A percentile compares a stretch with the other conserved stretches of the same genome.
Conservation (phyloP, 2,797 vertebrate genomes). For the Cryptoblepharus egeriae region DNA sequence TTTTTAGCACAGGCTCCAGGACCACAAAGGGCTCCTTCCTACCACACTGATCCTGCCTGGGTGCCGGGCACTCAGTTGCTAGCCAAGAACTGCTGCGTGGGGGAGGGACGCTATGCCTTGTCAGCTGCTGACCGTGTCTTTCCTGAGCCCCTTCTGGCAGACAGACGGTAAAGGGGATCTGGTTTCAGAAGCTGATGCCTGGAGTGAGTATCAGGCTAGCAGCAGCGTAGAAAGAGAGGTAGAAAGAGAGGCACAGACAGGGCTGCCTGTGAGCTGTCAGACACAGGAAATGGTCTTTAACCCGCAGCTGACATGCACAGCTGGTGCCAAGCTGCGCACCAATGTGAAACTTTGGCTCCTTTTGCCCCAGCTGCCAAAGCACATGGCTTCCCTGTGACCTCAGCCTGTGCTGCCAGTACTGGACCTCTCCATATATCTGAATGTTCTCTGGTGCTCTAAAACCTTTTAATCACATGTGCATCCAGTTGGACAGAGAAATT, state of each 20-base stretch:
- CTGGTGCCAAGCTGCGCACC: background rate
- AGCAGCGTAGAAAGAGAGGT: background rate
- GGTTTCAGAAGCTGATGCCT: conserved; percentile 35
- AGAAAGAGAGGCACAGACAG: background rate
- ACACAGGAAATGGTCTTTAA: background rate
- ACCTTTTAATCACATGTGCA: background rate
- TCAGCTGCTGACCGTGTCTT: conserved; percentile 8
- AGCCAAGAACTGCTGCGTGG: fast-evolving
- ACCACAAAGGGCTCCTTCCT: background rate
- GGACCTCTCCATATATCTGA: background rate
- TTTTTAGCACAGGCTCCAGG: background rate
- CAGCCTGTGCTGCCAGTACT: background rate
- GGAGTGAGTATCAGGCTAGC: conserved; percentile 24
- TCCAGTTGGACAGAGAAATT: background rate
- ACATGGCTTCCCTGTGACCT: background rate
- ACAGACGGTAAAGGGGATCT: conserved; percentile 25
- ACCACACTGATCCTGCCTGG: background rate
- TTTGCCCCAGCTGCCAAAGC: background rate
- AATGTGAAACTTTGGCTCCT: background rate
- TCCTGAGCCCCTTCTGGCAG: conserved; percentile 31
- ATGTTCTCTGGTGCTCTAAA: background rate
- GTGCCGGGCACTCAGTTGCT: fast-evolving
- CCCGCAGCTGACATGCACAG: background rate
- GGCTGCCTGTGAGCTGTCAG: conserved; percentile 7
- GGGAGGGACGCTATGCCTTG: background rate